Percentiles rank a stretch among this genome's conserved stretches.
These are phyloP conservation scores for Alauda arvensis DNA, from an alignment of 2,797 vertebrate species.

Conservation along the genomic window DNA sequence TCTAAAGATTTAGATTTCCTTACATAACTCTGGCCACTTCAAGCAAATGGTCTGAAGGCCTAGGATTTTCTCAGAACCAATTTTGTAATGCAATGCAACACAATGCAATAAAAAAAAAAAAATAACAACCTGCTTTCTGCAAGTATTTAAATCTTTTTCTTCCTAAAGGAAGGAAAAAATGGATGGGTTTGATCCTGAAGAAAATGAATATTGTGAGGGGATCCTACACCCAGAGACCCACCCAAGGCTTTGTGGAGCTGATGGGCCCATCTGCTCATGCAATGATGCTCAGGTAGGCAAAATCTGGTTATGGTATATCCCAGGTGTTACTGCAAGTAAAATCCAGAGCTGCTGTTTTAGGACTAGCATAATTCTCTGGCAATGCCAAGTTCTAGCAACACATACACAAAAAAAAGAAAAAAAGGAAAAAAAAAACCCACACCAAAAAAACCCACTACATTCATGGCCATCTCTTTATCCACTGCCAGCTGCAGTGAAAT, in stretches of 20 bases:
- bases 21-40: neutral
- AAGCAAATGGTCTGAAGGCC: neutral
- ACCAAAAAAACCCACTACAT: fast-evolving
- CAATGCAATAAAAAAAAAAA: neutral
- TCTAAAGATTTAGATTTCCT: neutral
- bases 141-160: neutral
- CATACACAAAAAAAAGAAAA: too few relatives aligned
- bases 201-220: neutral
- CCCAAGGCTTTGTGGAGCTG: neutral
- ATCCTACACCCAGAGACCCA: neutral
- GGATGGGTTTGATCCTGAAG: neutral
- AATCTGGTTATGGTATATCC: neutral
- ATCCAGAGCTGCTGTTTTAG: neutral
- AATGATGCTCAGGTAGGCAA: neutral
- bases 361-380: neutral
- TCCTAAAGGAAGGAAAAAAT: neutral
- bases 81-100: neutral
- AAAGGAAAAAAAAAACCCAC: fast-evolving
- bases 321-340: neutral
- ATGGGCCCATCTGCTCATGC: neutral
- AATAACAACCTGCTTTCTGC: neutral
- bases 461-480: neutral
- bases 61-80: neutral
- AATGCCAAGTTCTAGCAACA: fast-evolving
- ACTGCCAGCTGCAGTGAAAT: neutral